Evolutionary conservation across 2,113 vertebrate species (phyloP).

Genomic region (Catharus bicknelli): DNA sequence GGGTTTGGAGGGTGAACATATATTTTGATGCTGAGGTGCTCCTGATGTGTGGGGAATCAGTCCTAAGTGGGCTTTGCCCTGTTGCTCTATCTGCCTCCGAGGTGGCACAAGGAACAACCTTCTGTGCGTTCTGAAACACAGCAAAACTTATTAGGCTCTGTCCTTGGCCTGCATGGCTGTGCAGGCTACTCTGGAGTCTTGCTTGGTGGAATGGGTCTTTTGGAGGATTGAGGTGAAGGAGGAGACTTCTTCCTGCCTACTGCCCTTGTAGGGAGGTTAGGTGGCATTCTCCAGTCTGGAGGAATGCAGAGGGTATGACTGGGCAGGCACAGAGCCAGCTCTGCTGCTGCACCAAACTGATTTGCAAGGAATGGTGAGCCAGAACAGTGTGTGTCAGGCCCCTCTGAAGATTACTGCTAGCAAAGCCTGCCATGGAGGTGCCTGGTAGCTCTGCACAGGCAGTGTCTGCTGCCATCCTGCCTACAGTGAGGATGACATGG

Average conservation of each 20-base stretch:
- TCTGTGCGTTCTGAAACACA: neutral
- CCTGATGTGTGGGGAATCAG: neutral
- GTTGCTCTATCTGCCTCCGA: neutral
- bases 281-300: neutral
- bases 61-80: neutral
- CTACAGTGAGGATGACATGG: neutral
- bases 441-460: neutral
- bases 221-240: neutral
- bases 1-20: neutral
- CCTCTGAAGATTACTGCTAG: neutral
- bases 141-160: neutral
- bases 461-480: neutral
- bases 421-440: neutral
- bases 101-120: neutral
- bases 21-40: neutral
- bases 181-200: neutral
- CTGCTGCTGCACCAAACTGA: neutral
- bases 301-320: neutral
- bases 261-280: neutral
- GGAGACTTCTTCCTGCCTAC: neutral
- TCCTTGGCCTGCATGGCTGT: neutral
- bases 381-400: neutral
- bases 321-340: neutral
- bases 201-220: neutral
- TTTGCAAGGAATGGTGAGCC: neutral